These are phyloP conservation scores for Megaleporinus macrocephalus DNA, from an alignment of 2,113 vertebrate genomes.

Conservation along the genomic window DNA sequence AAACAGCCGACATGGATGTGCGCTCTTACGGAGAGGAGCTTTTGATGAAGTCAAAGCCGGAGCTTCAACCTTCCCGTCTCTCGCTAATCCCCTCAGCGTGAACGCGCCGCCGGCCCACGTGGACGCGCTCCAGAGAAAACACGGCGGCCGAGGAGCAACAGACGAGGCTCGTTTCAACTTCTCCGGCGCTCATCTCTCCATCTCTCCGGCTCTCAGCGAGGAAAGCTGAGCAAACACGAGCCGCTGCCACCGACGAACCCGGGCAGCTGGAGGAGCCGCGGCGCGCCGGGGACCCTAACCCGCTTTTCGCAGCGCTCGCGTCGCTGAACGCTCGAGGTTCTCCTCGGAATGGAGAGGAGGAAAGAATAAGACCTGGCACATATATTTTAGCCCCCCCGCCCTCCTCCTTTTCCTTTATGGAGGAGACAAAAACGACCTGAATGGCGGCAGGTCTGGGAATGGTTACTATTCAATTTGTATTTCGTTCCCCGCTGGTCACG, in stretches of 20 bases:
- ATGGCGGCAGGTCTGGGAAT: slow-evolving; percentile 93
- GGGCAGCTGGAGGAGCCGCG: no score
- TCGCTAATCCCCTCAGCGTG: slow-evolving; percentile 57
- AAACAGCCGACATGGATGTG: neutral
- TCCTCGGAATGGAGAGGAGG: slow-evolving; percentile 31
- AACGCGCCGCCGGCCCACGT: slow-evolving; percentile 66
- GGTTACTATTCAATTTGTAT: slow-evolving; percentile 99
- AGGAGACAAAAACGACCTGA: slow-evolving; percentile 94
- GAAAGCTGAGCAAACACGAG: slow-evolving; percentile 87
- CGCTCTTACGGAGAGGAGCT: slow-evolving; percentile 12
- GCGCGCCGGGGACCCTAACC: no score
- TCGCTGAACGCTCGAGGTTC: no score
- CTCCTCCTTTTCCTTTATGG: slow-evolving; percentile 57
- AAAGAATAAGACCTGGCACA: slow-evolving; percentile 78
- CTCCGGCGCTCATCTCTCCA: slow-evolving; percentile 80
- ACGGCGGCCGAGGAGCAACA: slow-evolving; percentile 81
- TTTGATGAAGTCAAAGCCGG: slow-evolving; percentile 71
- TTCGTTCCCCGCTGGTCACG: slow-evolving; percentile 99
- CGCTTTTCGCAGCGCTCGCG: no score
- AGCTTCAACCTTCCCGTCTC: slow-evolving; percentile 61
- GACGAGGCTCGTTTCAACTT: slow-evolving; percentile 81
- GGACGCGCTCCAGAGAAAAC: slow-evolving; percentile 78
- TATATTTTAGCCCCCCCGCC: slow-evolving; percentile 42
- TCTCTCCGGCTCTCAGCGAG: slow-evolving; percentile 54
- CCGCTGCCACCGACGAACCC: slow-evolving; percentile 71